Evolutionary conservation across 2,888 invertebrate genomes (phyloP).

Genomic region (Frankliniella fusca): DNA sequence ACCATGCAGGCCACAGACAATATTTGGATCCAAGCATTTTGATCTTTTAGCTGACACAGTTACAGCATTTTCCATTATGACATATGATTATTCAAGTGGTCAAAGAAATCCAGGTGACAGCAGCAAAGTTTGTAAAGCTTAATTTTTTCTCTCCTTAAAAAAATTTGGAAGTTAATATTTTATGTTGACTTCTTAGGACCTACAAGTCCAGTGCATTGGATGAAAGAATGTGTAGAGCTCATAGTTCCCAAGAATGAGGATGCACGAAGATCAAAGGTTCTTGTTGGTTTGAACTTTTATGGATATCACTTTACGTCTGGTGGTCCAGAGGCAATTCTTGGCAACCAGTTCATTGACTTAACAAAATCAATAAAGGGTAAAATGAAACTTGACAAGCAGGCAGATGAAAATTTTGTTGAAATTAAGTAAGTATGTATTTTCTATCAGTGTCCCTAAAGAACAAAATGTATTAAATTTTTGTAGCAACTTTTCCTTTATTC

Average conservation of each 20-base stretch:
- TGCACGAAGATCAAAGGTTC: conserved; percentile 67
- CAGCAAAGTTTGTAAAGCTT: not conserved
- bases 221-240: conserved; percentile 67
- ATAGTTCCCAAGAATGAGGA: conserved; percentile 61
- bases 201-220: conserved; percentile 84
- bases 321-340: conserved; percentile 79
- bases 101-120: conserved; percentile 64
- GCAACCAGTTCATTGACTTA: conserved; percentile 70
- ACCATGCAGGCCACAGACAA: not conserved
- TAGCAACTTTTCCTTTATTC: conserved; percentile 3
- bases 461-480: no score
- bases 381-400: conserved; percentile 69
- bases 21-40: conserved; percentile 57
- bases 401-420: conserved; percentile 81
- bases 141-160: conserved; percentile 32
- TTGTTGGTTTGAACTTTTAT: conserved; percentile 89
- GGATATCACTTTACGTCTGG: conserved; percentile 81
- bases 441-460: not conserved
- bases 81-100: conserved; percentile 85
- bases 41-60: conserved; percentile 71
- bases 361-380: conserved; percentile 71
- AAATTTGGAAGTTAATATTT: conserved; percentile 38
- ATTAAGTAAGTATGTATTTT: conserved; percentile 62
- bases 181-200: conserved; percentile 58
- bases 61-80: conserved; percentile 91